Evolutionary conservation across 1,140 invertebrate genomes (phyloP).

Genomic region (Philotrypesis tridentata): DNA sequence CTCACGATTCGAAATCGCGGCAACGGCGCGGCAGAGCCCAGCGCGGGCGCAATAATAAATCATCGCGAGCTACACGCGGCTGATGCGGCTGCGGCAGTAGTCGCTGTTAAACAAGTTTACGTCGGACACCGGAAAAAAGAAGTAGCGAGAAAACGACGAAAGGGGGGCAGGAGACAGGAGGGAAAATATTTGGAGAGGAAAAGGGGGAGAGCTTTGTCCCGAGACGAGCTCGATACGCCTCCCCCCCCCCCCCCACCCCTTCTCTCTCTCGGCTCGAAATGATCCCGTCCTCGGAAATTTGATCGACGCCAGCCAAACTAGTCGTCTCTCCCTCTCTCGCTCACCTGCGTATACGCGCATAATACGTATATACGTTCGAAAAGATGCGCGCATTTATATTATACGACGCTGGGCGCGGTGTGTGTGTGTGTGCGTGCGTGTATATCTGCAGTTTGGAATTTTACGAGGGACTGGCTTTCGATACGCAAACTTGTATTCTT

Average conservation of each 20-base stretch:
- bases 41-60: constrained; percentile 40
- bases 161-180: neutral
- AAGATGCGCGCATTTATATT: too few relatives aligned
- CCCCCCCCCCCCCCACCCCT: too few relatives aligned
- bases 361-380: neutral
- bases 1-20: neutral
- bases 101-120: constrained; percentile 46
- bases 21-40: too few relatives aligned
- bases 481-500: neutral
- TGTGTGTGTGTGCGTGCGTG: neutral
- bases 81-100: neutral
- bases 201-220: constrained; percentile 64
- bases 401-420: too few relatives aligned
- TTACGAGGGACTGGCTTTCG: neutral
- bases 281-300: constrained; percentile 70
- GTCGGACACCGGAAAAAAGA: constrained; percentile 38
- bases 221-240: constrained; percentile 62
- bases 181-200: constrained; percentile 48
- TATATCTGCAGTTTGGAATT: neutral
- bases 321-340: constrained; percentile 52
- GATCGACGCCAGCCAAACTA: constrained; percentile 72
- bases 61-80: neutral
- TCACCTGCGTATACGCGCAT: constrained; percentile 52
- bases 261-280: too few relatives aligned
- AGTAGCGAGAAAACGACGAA: neutral